Conservation (phyloP, 2,888 invertebrate genomes). For the Drosophila yooni region DNA sequence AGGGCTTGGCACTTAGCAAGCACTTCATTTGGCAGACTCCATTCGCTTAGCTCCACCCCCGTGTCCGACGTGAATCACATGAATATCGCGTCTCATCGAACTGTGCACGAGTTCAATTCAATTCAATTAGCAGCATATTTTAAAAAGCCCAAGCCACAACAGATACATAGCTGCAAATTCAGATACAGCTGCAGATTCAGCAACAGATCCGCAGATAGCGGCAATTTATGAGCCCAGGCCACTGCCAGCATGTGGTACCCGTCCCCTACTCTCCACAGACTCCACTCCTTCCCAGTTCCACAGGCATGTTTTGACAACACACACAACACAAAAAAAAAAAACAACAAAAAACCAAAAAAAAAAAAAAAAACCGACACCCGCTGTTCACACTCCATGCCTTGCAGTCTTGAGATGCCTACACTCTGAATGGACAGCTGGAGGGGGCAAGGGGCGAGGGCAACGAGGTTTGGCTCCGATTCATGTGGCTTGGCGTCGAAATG, state of each 20-base stretch:
- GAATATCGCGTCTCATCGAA: conserved; percentile 70
- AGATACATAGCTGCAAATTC: conserved; percentile 36
- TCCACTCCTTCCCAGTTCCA: not conserved
- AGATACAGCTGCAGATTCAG: conserved; percentile 24
- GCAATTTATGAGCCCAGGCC: conserved; percentile 67
- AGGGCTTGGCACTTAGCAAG: conserved; percentile 27
- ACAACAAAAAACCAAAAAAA: not conserved
- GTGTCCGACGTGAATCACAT: conserved; percentile 51
- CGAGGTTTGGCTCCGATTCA: conserved; percentile 13
- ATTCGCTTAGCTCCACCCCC: conserved; percentile 11
- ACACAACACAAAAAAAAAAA: conserved; percentile 14
- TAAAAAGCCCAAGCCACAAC: conserved; percentile 33
- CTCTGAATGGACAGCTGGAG: conserved; percentile 24
- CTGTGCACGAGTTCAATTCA: conserved; percentile 68
- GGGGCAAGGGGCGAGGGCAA: not conserved
- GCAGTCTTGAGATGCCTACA: conserved; percentile 64
- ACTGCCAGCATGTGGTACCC: conserved; percentile 66
- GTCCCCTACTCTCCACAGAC: conserved; percentile 1
- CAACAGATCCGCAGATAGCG: conserved; percentile 57
- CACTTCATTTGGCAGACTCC: conserved; percentile 37
- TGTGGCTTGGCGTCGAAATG: conserved; percentile 62
- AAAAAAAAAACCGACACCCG: conserved; percentile 44
- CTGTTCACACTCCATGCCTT: conserved; percentile 69
- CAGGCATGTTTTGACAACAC: conserved; percentile 52
- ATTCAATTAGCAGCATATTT: conserved; percentile 75